phyloP scores from a whole-genome alignment of 2,113 vertebrate genomes.

The Stomatorhinus ivindoensis region DNA sequence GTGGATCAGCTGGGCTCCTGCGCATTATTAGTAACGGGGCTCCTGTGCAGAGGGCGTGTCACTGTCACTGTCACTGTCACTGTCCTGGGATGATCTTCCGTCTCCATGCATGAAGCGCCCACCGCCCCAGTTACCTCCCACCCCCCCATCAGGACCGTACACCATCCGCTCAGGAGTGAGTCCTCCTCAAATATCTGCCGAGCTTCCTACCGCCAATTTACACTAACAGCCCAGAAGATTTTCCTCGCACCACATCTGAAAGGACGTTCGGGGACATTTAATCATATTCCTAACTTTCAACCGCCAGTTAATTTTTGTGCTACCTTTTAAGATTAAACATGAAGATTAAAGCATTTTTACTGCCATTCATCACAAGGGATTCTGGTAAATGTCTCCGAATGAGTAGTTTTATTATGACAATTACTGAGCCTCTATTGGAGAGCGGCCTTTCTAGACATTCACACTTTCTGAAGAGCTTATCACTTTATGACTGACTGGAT shows the following conservation, averaged over 20 bases:
- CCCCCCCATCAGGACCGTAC: background rate
- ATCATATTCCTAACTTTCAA: background rate
- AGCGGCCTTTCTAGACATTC: background rate
- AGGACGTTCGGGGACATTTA: background rate
- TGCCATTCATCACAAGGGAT: background rate
- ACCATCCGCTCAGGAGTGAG: background rate
- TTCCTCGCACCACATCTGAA: background rate
- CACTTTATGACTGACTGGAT: background rate
- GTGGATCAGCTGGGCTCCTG: constrained; percentile 39
- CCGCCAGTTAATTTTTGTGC: background rate
- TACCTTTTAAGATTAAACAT: background rate
- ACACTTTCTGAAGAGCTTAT: background rate
- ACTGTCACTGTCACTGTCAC: background rate
- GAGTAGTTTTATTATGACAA: background rate
- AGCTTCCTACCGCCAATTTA: background rate
- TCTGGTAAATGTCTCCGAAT: background rate
- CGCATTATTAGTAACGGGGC: background rate
- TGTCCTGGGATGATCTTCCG: background rate
- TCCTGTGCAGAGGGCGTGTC: background rate
- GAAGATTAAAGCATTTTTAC: background rate
- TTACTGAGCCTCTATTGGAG: background rate
- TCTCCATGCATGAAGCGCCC: background rate
- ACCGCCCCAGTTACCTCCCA: background rate
- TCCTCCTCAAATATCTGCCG: background rate
- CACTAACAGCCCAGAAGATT: background rate